Conservation (phyloP, 2,113 vertebrate genomes). For the Ovis canadensis region DNA sequence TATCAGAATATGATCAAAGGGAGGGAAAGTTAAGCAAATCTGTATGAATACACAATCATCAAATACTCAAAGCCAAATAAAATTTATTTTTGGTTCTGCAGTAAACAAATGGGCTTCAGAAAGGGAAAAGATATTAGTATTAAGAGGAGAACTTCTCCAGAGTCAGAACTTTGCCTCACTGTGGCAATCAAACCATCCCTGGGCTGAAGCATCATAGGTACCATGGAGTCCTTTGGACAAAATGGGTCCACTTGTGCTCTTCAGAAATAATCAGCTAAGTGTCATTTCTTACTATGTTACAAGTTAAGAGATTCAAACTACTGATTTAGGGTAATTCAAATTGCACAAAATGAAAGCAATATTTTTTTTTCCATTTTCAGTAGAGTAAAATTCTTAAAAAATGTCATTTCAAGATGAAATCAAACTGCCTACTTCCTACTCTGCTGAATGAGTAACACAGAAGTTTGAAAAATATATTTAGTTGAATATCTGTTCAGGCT, state of each 20-base stretch:
- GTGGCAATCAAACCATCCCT: background rate
- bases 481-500: background rate
- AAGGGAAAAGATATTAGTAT: background rate
- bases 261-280: slow-evolving; percentile 22
- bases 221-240: background rate
- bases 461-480: background rate
- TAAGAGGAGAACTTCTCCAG: background rate
- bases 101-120: background rate
- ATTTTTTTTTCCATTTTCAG: background rate
- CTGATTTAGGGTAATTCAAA: slow-evolving; percentile 5
- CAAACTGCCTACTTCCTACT: background rate
- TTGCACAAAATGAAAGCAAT: background rate
- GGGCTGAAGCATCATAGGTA: background rate
- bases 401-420: slow-evolving; percentile 7
- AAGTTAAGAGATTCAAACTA: background rate
- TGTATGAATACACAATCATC: background rate
- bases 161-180: background rate
- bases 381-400: background rate
- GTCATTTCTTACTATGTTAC: background rate
- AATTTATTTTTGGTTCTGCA: background rate
- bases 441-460: background rate
- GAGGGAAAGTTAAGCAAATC: background rate
- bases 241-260: background rate
- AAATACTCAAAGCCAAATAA: background rate
- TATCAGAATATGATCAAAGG: background rate